These are phyloP conservation scores for Leptopilina myrica DNA, from an alignment of 2,888 invertebrate genomes.

Conservation along the genomic window DNA sequence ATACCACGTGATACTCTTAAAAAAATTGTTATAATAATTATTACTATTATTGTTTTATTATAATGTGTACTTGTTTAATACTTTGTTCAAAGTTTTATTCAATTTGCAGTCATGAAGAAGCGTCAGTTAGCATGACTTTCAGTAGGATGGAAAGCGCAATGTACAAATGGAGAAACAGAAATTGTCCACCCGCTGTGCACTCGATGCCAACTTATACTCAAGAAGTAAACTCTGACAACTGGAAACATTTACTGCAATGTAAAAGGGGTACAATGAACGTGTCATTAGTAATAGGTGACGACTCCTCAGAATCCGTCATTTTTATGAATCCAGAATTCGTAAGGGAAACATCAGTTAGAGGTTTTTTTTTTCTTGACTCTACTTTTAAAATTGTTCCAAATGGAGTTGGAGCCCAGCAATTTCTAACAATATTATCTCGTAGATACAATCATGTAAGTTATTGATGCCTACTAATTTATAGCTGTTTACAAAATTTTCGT, in stretches of 20 bases:
- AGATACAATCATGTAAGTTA: not conserved
- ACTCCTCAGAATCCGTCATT: not conserved
- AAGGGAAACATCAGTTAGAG: not conserved
- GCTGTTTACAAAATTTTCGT: no score
- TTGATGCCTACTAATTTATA: not conserved
- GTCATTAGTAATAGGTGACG: not conserved
- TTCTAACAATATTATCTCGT: not conserved
- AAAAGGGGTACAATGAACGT: not conserved
- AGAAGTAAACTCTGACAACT: not conserved
- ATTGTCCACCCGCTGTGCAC: not conserved
- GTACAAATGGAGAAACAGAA: not conserved
- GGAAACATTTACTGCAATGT: not conserved
- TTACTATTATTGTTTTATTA: no score
- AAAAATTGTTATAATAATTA: no score
- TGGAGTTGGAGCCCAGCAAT: not conserved
- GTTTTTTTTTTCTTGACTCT: not conserved
- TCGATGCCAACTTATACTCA: not conserved
- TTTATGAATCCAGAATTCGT: not conserved
- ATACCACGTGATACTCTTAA: no score
- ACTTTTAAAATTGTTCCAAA: not conserved
- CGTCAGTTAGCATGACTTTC: not conserved
- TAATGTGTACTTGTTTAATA: no score
- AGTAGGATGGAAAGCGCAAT: not conserved
- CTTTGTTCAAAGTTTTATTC: no score
- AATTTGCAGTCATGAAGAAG: not conserved